Evolutionary conservation across 2,797 vertebrate genomes (phyloP).

Genomic region (Hippopotamyrus pictus): DNA sequence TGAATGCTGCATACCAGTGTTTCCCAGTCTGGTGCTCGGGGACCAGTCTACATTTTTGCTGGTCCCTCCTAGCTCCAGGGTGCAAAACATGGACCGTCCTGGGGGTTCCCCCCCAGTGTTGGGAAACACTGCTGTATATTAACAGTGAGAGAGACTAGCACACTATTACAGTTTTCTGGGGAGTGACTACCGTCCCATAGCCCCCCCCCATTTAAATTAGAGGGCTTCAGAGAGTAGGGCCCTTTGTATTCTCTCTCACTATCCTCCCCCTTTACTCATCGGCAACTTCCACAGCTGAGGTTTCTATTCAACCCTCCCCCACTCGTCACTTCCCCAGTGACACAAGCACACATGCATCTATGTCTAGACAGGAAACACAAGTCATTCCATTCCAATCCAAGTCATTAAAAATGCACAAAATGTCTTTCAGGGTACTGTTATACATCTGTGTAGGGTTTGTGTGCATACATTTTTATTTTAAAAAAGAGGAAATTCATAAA

Average conservation of each 20-base stretch:
- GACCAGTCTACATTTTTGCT: background rate
- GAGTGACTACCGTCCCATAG: background rate
- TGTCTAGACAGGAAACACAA: constrained; percentile 43
- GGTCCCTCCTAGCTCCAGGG: background rate
- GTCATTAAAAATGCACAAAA: constrained; percentile 24
- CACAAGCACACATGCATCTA: constrained; percentile 13
- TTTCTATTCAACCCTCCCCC: background rate
- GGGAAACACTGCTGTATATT: background rate
- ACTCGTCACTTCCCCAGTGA: background rate
- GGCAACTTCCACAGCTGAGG: constrained; percentile 3
- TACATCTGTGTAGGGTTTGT: background rate
- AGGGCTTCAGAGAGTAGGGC: constrained; percentile 21
- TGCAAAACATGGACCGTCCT: background rate
- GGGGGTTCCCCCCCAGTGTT: background rate
- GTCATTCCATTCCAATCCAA: constrained; percentile 14
- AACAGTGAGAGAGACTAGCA: background rate
- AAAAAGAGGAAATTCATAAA: background rate
- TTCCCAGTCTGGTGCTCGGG: background rate
- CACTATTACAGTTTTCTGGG: background rate
- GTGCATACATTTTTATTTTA: background rate
- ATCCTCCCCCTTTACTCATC: background rate
- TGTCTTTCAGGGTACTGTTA: background rate
- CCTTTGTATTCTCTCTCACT: constrained; percentile 25
- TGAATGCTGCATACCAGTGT: background rate
- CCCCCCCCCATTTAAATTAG: constrained; percentile 14